A percentile compares a stretch with the other conserved stretches of the same genome.
phyloP scores from a whole-genome alignment of 1,140 invertebrate genomes.

The Antheraea pernyi region DNA sequence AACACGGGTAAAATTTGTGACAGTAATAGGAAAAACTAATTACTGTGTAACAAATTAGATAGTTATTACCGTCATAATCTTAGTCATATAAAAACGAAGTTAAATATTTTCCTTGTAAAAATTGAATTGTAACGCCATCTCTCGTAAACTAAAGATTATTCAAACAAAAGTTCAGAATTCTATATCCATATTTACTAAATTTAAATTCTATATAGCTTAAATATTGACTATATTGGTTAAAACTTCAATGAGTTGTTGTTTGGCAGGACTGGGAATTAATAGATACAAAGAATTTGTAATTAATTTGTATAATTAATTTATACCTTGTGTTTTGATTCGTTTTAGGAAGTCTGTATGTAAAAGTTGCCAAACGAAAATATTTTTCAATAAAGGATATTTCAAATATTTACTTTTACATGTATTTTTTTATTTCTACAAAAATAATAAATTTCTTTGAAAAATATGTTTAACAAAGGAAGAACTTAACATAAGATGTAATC shows the following conservation, averaged over 20 bases:
- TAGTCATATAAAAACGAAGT: not conserved
- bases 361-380: slow-evolving; percentile 14
- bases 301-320: slow-evolving; percentile 19
- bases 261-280: not conserved
- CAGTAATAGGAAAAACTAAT: too few relatives aligned
- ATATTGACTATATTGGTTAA: not conserved
- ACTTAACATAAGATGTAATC: not conserved
- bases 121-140: slow-evolving; percentile 5
- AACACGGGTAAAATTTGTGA: too few relatives aligned
- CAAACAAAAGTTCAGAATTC: not conserved
- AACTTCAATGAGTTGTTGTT: not conserved
- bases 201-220: not conserved
- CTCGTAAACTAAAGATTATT: not conserved
- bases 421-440: not conserved
- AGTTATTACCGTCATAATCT: not conserved
- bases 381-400: not conserved
- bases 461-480: too few relatives aligned
- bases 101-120: not conserved
- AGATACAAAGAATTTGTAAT: not conserved
- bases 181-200: not conserved
- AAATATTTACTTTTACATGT: not conserved
- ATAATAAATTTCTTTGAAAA: not conserved
- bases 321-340: slow-evolving; percentile 6
- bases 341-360: slow-evolving; percentile 19
- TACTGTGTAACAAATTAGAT: too few relatives aligned